Evolutionary conservation across 1,140 invertebrate species (phyloP).

Genomic region (Leptonema lineaticorne): DNA sequence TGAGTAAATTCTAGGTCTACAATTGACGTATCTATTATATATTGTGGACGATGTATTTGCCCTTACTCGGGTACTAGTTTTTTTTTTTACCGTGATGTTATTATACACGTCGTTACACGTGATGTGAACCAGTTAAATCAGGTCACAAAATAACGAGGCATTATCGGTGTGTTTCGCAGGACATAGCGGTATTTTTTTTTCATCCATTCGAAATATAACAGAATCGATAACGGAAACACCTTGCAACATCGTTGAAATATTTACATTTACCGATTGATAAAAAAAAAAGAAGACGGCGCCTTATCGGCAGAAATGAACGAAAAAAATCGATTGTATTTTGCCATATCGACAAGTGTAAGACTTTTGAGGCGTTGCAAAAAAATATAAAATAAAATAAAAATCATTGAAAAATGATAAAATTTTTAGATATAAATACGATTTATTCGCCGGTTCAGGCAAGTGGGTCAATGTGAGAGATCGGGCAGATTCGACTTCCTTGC

Average conservation of each 20-base stretch:
- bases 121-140: background rate
- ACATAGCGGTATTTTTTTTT: constrained; percentile 15
- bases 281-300: background rate
- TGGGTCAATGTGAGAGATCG: constrained; percentile 14
- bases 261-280: background rate
- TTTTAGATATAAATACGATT: background rate
- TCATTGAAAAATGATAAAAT: background rate
- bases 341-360: background rate
- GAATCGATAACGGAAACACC: constrained; percentile 15
- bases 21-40: too few species aligned
- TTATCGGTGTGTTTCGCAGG: constrained; percentile 8
- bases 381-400: too few species aligned
- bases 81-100: too few species aligned
- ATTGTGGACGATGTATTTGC: too few species aligned
- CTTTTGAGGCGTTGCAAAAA: too few species aligned
- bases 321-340: background rate
- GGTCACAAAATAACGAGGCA: background rate
- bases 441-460: background rate
- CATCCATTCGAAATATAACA: background rate
- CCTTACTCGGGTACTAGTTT: too few species aligned
- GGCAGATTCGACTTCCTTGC: background rate
- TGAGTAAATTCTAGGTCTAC: too few species aligned
- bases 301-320: background rate
- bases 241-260: background rate
- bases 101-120: too few species aligned